phyloP scores from a whole-genome alignment of 2,113 vertebrate genomes.

The Carettochelys insculpta region DNA sequence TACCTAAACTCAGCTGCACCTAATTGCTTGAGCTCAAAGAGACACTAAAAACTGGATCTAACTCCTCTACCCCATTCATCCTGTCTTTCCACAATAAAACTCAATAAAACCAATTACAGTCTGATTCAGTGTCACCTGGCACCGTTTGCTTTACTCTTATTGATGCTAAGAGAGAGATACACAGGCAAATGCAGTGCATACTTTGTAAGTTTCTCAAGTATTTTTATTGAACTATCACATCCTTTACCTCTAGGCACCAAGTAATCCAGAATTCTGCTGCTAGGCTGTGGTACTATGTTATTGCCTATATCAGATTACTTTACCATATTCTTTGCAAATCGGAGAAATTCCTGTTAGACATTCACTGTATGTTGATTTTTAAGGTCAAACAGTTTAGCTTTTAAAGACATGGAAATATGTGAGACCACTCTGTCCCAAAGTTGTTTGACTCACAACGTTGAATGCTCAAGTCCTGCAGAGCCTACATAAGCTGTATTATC shows the following conservation, averaged over 20 bases:
- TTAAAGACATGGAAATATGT: background rate
- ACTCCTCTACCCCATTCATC: background rate
- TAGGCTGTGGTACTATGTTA: background rate
- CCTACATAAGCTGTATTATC: background rate
- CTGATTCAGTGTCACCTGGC: background rate
- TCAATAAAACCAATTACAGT: background rate
- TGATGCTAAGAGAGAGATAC: background rate
- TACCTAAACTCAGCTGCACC: background rate
- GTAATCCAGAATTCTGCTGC: background rate
- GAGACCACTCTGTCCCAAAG: background rate
- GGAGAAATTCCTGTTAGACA: background rate
- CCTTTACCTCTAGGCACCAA: background rate
- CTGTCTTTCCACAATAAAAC: background rate
- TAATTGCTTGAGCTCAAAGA: background rate
- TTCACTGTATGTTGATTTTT: background rate
- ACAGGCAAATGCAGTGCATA: background rate
- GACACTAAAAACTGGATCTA: background rate
- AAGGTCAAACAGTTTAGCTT: background rate
- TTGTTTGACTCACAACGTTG: rapidly evolving
- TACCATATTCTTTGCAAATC: background rate
- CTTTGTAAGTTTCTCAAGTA: background rate
- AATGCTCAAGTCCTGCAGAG: background rate
- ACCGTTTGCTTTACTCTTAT: background rate
- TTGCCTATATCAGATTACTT: background rate
- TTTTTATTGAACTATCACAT: background rate